Conservation (phyloP, 1,140 invertebrate genomes). For the Heliconius himera region DNA sequence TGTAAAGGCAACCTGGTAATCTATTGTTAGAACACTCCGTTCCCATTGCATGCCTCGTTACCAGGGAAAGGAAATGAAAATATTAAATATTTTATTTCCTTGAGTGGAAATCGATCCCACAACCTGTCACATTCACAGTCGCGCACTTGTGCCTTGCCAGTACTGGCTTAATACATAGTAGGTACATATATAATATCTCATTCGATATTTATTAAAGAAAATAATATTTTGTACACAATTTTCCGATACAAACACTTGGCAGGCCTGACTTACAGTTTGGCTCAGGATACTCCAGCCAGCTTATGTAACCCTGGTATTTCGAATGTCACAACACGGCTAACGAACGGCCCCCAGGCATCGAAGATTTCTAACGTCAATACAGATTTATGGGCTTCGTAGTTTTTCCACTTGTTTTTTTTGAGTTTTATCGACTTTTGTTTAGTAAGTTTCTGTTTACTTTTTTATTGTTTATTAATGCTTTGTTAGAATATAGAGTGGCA, state of each 20-base stretch:
- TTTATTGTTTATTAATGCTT: not conserved
- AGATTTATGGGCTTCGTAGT: slow-evolving; percentile 15
- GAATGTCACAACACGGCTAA: slow-evolving; percentile 23
- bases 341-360: slow-evolving; percentile 18
- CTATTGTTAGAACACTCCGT: no score
- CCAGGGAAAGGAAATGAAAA: no score
- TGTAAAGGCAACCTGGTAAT: no score
- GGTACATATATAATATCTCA: no score
- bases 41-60: no score
- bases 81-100: no score
- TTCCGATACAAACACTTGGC: slow-evolving; percentile 1
- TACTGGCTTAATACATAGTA: no score
- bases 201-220: no score
- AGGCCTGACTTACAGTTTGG: slow-evolving; percentile 24
- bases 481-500: not conserved
- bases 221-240: not conserved
- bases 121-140: no score
- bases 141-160: no score
- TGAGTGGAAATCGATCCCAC: no score
- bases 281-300: slow-evolving; percentile 11
- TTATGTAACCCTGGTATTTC: slow-evolving; percentile 27
- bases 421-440: not conserved
- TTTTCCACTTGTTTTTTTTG: not conserved
- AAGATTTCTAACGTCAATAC: slow-evolving; percentile 28
- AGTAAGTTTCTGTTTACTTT: not conserved